Conservation (phyloP, 1,140 invertebrate species). For the Drosophila tsacasi region DNA sequence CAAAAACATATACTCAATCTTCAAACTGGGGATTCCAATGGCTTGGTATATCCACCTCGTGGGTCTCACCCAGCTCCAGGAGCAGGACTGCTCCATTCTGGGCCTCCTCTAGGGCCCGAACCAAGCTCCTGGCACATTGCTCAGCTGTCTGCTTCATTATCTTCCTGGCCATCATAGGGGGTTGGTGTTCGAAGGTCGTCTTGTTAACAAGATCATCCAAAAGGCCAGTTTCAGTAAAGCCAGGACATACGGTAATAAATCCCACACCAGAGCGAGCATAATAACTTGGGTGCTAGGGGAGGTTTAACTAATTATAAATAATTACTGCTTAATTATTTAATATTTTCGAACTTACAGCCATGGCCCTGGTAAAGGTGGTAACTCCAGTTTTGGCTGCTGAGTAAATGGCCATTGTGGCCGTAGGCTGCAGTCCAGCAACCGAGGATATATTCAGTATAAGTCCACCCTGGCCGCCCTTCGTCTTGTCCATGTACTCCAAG, state of each 20-base stretch:
- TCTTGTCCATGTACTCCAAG: conserved; percentile 86
- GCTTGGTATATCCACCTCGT: conserved; percentile 46
- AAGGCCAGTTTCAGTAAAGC: conserved; percentile 68
- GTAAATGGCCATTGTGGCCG: conserved; percentile 80
- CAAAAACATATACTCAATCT: background rate
- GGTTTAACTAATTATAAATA: too few species aligned
- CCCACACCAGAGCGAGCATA: conserved; percentile 51
- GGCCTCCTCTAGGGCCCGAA: conserved; percentile 53
- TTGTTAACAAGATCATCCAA: conserved; percentile 55
- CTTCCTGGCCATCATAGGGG: conserved; percentile 23
- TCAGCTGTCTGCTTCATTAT: conserved; percentile 50
- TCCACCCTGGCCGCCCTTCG: conserved; percentile 87
- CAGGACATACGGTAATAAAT: conserved; percentile 78
- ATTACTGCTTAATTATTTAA: background rate
- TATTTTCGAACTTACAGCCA: conserved; percentile 49
- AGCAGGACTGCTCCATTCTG: conserved; percentile 62
- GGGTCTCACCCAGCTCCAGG: conserved; percentile 60
- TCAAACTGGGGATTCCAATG: conserved; percentile 49
- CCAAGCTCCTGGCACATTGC: conserved; percentile 62
- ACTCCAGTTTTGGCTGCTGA: conserved; percentile 85
- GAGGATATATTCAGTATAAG: conserved; percentile 89
- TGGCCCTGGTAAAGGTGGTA: conserved; percentile 84
- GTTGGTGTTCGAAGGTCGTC: conserved; percentile 46
- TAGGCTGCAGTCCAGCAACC: conserved; percentile 86
- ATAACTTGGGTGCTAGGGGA: conserved; percentile 49